Evolutionary conservation across 2,888 invertebrate species (phyloP), one percentile per base, ranked within the genome.

Genomic region (Melinaea menophilus): DNA sequence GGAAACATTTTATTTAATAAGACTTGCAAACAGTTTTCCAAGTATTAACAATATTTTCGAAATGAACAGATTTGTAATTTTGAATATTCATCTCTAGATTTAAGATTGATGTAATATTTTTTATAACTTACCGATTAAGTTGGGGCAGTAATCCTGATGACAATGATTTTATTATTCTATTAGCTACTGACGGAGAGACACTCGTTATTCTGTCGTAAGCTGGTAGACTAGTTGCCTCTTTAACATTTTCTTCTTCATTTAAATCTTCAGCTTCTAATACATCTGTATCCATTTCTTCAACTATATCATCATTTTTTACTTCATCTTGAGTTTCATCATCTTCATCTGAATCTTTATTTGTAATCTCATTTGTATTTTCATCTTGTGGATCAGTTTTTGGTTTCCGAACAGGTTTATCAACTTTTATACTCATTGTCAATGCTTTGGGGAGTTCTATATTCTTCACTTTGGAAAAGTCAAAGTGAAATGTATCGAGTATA

Each of bases 401-500:
- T 60, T 68, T 74, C 71, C 71, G 9, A 69, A 67, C 13, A 51
- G 56, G 59, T 46, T 64, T 62, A 57, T 69, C 70, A 4, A 59
- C 72, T 69, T 78, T 71, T 33, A 85, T 72, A 70, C 79, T 83
- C 66, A 72, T 75, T 7, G 80, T 74, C 51, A 89, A 75, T 45
- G 82, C 78, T 79, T 86, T 85, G 2, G 88, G 86, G 35, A 86
- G 68, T 66, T 86, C 83, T 62, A 85, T 81, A 58, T 81, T 76
- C 71, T 88, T 81, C 0, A 80, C 93, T 79, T 94, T 94, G 0
- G 93, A 93, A 58, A 98, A 90, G 88, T 98, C 96, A 82, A 95
- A 99, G 86, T 98, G 98, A 78, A 98, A 99, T 0, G 95, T 94
- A 79, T 98, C 97, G 68, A 99, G 89, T 66, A 99, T 94, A 0